phyloP scores from a whole-genome alignment of 2,888 invertebrate species.

The Phaedon cochleariae region DNA sequence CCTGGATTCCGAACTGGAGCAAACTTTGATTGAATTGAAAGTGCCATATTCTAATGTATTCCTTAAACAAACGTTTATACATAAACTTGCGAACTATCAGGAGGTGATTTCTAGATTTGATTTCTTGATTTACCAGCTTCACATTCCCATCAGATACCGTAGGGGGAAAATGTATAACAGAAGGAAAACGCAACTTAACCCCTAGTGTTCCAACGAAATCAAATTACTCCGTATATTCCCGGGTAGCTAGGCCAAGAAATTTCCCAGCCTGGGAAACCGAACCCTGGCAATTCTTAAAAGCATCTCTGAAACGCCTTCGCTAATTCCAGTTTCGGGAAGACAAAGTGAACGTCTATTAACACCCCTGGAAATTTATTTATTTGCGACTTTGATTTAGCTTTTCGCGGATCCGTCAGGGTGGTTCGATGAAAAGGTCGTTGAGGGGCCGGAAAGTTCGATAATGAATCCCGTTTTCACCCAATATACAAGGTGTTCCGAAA shows the following conservation, averaged over 20 bases:
- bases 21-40: no score
- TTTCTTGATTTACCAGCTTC: not conserved
- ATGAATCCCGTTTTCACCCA: not conserved
- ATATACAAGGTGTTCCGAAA: no score
- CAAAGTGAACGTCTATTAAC: constrained; percentile 38
- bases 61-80: no score
- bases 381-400: constrained; percentile 36
- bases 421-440: not conserved
- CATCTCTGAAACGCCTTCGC: not conserved
- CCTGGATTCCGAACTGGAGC: no score
- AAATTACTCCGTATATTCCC: not conserved
- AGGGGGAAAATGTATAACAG: not conserved
- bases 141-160: not conserved
- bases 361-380: constrained; percentile 38
- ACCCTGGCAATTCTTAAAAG: not conserved
- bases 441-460: not conserved
- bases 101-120: not conserved
- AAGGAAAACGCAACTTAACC: not conserved
- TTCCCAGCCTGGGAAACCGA: not conserved
- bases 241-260: not conserved
- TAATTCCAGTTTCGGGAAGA: constrained; percentile 26
- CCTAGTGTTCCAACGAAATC: not conserved
- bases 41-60: no score
- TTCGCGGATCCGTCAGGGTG: not conserved
- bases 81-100: no score